Percentiles rank a stretch among this genome's conserved stretches.
These are phyloP conservation scores for Marasmarcha lunaedactyla DNA, from an alignment of 2,888 invertebrate genomes.

Conservation along the genomic window DNA sequence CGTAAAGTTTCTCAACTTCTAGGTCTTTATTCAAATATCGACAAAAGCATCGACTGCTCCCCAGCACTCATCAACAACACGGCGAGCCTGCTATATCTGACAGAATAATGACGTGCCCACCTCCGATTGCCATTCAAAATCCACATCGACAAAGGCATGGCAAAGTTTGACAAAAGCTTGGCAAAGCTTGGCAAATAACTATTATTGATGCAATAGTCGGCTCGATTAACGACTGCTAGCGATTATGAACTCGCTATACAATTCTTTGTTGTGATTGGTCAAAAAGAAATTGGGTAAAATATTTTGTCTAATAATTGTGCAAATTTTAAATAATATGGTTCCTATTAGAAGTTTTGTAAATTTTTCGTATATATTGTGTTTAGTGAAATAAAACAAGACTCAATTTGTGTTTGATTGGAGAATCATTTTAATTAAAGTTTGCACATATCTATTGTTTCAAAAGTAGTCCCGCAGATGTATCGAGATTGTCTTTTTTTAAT, in stretches of 20 bases:
- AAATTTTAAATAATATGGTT: too few relatives aligned
- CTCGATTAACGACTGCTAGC: conserved; percentile 5
- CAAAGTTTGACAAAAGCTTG: conserved; percentile 25
- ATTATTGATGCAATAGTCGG: conserved; percentile 33
- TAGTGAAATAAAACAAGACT: too few relatives aligned
- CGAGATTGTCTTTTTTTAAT: too few relatives aligned
- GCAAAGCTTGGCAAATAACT: conserved; percentile 56
- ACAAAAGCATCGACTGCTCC: conserved; percentile 26
- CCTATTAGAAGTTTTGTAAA: too few relatives aligned
- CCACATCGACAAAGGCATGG: conserved; percentile 56
- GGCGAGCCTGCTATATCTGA: conserved; percentile 28
- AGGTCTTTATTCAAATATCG: conserved; percentile 5
- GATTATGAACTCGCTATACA: conserved; percentile 22
- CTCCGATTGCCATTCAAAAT: conserved; percentile 47
- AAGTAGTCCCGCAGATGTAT: too few relatives aligned
- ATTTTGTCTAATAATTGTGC: too few relatives aligned
- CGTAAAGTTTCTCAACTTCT: too few relatives aligned
- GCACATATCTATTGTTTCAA: too few relatives aligned
- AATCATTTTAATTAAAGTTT: too few relatives aligned
- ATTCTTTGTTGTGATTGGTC: neutral
- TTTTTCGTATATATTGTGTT: too few relatives aligned
- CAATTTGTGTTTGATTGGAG: too few relatives aligned
- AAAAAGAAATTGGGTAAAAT: too few relatives aligned
- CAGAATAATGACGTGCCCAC: conserved; percentile 58
- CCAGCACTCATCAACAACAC: conserved; percentile 25